Percentiles rank a stretch among this genome's conserved stretches.
phyloP scores from a whole-genome alignment of 2,113 vertebrate species.

The Actenoides hombroni region DNA sequence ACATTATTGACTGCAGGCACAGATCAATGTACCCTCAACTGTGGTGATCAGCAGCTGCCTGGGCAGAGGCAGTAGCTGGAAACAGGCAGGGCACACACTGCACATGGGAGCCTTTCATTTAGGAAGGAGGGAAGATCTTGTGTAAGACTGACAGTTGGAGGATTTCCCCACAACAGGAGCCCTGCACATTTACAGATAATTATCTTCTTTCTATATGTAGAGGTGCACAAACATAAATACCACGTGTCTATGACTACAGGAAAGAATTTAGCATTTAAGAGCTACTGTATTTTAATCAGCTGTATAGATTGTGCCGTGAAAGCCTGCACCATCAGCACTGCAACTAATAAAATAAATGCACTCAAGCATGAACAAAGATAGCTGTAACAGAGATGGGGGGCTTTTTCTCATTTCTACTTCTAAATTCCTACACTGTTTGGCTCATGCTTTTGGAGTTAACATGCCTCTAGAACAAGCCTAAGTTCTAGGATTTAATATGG shows the following conservation, averaged over 20 bases:
- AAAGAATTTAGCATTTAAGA: neutral
- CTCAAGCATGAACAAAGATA: neutral
- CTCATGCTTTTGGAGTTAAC: neutral
- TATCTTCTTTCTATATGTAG: neutral
- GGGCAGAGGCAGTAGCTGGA: neutral
- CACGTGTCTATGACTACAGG: accelerated
- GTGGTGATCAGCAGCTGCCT: neutral
- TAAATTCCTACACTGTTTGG: accelerated
- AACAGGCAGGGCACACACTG: accelerated
- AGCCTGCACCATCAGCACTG: neutral
- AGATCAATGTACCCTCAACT: neutral
- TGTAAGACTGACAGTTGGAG: neutral
- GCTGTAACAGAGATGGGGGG: neutral
- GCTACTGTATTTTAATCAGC: neutral
- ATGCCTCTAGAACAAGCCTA: neutral
- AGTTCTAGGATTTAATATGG: neutral
- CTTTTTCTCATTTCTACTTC: neutral
- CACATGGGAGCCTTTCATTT: accelerated
- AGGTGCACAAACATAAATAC: neutral
- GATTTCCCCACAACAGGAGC: neutral
- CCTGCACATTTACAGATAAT: too few relatives aligned
- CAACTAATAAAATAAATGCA: neutral
- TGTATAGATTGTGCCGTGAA: neutral
- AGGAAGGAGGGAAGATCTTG: neutral
- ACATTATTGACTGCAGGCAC: neutral